These are phyloP conservation scores for Mungos mungo DNA, from an alignment of 2,113 vertebrate species.

Conservation along the genomic window DNA sequence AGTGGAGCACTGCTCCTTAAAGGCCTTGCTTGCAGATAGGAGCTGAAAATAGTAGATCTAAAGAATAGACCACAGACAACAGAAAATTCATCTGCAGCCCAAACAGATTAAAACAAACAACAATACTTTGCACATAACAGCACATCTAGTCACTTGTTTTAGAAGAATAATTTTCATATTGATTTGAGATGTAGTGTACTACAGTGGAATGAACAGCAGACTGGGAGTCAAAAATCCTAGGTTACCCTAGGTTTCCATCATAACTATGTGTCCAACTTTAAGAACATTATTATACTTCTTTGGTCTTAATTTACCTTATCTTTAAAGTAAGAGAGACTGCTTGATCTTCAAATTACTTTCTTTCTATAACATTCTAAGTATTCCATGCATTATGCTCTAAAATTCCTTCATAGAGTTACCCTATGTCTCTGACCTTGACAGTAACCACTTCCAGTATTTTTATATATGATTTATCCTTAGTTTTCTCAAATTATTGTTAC, in stretches of 20 bases:
- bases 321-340: conserved; percentile 10
- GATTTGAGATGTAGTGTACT: neutral
- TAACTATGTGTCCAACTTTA: neutral
- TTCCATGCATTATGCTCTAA: neutral
- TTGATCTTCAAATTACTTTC: neutral
- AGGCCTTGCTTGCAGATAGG: conserved; percentile 24
- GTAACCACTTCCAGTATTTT: neutral
- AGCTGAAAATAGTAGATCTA: conserved; percentile 45
- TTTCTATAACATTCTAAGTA: neutral
- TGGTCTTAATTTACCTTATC: neutral
- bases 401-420: neutral
- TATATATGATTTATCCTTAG: neutral
- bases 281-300: neutral
- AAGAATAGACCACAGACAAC: neutral
- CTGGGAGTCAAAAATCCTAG: neutral
- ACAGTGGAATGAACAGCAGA: neutral
- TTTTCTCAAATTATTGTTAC: neutral
- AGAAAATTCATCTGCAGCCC: neutral
- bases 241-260: neutral
- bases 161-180: conserved; percentile 36
- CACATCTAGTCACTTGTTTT: neutral
- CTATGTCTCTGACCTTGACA: neutral
- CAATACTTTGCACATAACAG: neutral
- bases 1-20: conserved; percentile 13
- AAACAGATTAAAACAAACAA: conserved; percentile 27